These are phyloP conservation scores for Lymantria monacha DNA, from an alignment of 2,888 invertebrate genomes.

Conservation along the genomic window DNA sequence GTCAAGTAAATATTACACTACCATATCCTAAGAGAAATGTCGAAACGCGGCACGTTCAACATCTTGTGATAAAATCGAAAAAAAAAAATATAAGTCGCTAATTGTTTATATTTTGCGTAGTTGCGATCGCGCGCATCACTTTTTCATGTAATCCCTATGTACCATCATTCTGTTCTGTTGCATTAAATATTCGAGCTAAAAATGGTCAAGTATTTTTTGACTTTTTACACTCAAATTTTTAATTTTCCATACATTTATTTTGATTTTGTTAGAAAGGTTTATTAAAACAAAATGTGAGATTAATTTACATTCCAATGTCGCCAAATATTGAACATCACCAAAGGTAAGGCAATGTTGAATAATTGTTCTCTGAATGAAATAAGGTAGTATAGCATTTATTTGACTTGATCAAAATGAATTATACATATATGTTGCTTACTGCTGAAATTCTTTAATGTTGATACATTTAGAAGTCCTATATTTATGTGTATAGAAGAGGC, in stretches of 20 bases:
- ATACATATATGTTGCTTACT: constrained; percentile 55
- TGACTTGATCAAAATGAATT: constrained; percentile 62
- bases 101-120: constrained; percentile 27
- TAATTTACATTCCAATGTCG: constrained; percentile 73
- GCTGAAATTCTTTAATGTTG: constrained; percentile 41
- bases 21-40: constrained; percentile 74
- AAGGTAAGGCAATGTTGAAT: constrained; percentile 76
- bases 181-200: constrained; percentile 78
- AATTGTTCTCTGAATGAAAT: constrained; percentile 63
- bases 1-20: constrained; percentile 84
- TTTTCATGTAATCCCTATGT: constrained; percentile 45
- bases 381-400: constrained; percentile 84
- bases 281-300: constrained; percentile 63
- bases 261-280: constrained; percentile 61
- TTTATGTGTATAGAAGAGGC: constrained; percentile 34
- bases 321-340: constrained; percentile 70
- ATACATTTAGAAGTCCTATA: constrained; percentile 37
- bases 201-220: constrained; percentile 83
- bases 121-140: constrained; percentile 49
- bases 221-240: constrained; percentile 83
- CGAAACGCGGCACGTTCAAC: constrained; percentile 48
- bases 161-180: constrained; percentile 74
- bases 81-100: constrained; percentile 34
- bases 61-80: constrained; percentile 45
- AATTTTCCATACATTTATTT: constrained; percentile 56